phyloP scores from a whole-genome alignment of 2,797 vertebrate genomes.

The Hypotaenidia philippensis region DNA sequence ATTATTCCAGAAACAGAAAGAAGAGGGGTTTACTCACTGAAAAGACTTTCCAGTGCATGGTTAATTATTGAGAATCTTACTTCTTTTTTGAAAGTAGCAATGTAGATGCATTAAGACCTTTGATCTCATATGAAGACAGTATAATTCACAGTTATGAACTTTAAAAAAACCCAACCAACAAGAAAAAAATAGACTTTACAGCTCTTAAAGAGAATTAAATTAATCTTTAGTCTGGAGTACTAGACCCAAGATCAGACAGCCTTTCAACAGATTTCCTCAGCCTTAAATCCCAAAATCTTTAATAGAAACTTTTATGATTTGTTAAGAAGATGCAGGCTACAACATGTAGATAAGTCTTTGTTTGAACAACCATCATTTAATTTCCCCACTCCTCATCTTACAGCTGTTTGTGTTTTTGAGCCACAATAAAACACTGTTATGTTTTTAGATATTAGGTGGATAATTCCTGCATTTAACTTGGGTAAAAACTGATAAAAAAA shows the following conservation, averaged over 20 bases:
- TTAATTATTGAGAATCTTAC: neutral
- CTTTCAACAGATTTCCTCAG: neutral
- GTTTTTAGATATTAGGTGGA: neutral
- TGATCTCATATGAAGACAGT: neutral
- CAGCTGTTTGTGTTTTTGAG: neutral
- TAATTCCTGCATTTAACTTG: accelerated
- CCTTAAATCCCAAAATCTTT: neutral
- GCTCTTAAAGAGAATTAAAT: neutral
- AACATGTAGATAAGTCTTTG: neutral
- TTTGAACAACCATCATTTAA: neutral
- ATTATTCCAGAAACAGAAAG: neutral
- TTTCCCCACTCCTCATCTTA: neutral
- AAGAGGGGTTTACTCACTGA: neutral
- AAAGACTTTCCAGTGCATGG: neutral
- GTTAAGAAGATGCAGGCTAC: neutral
- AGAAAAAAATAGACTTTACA: neutral
- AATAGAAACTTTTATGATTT: neutral
- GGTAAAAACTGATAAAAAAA: neutral
- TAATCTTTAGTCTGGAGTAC: neutral
- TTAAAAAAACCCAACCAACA: neutral
- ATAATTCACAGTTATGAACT: neutral
- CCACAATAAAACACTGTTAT: neutral
- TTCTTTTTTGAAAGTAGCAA: neutral
- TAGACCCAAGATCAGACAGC: neutral
- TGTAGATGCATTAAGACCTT: neutral